Base-by-base conservation (phyloP, 2,113 vertebrate genomes). In the Actenoides hombroni region DNA sequence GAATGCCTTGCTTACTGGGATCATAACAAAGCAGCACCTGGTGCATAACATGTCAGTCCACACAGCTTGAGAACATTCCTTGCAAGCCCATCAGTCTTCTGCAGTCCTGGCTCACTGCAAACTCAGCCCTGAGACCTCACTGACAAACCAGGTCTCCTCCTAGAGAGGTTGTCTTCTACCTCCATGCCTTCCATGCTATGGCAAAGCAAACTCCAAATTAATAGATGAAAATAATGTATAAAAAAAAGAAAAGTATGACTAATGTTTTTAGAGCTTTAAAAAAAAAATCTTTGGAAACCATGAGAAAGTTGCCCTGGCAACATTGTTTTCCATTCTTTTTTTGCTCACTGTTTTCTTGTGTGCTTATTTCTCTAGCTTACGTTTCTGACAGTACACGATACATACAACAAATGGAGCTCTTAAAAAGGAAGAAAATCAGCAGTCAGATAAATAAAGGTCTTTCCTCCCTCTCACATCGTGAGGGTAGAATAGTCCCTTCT, bases 231-330 rank as follows among this genome's bases (percentile, higher is more conserved):
- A 76, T 70, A 69, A 94, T 14, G 1, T 17, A 29, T 69, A 33
- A 35, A 70, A 59, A 39, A 39, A 20, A 29, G 65, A 59, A 40
- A 40, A 65, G 23, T 25, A 37, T 85, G 76, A 95, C 64, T 83
- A 77, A 94, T 37, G 5, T 90, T 93, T 96, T 81, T 37, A n/a
- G 25, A 11, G 51, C 44, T 57, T 71, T n/a, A 2, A 69, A 63
- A 79, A 57, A 44, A 26, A 26, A n/a, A 28, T 56, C 48, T 94
- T 85, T 78, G 69, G 76, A 88, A 92, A 94, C 20, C 46, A 48
- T 51, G 73, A 75, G 60, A 75, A 95, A 88, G 95, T 97, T 96
- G 88, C 89, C 96, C 83, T 94, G 83, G 88, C 86, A 97, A 96
- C 95, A 91, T 94, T 92, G 67, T 81, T 97, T 92, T 86, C 89